Conservation (phyloP, 35 echinoderm and acorn worm species). For the Patiria miniata region DNA sequence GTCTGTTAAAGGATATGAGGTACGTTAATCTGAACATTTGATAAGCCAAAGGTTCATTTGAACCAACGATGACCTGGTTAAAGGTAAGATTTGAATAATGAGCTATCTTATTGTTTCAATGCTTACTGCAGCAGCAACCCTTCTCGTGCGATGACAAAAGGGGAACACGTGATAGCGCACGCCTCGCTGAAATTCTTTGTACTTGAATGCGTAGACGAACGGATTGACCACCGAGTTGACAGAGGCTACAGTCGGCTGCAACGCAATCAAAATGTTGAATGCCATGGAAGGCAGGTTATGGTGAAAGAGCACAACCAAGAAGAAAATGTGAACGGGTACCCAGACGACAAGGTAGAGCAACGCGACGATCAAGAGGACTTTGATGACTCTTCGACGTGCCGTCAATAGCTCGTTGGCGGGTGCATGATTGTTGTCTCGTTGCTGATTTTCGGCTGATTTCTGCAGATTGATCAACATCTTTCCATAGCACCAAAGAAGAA, state of each 20-base stretch:
- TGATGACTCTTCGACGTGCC: background rate
- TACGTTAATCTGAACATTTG: too few relatives aligned
- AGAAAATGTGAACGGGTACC: background rate
- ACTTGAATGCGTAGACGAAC: conserved; percentile 13
- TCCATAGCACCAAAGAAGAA: background rate
- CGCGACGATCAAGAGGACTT: background rate
- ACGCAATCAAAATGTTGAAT: background rate
- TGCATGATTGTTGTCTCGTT: background rate
- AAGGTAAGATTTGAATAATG: too few relatives aligned
- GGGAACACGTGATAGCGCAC: background rate
- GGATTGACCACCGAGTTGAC: background rate
- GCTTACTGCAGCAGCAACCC: background rate
- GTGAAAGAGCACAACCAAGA: background rate
- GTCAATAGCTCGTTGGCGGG: background rate
- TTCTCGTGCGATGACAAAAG: background rate
- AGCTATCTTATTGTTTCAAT: too few relatives aligned
- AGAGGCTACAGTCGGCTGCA: background rate
- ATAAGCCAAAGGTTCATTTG: too few relatives aligned
- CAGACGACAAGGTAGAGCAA: background rate
- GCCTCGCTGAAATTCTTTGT: conserved; percentile 14
- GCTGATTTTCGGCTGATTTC: background rate
- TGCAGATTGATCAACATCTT: background rate
- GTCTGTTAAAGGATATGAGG: too few relatives aligned
- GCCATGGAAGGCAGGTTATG: background rate
- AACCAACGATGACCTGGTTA: too few relatives aligned